phyloP scores from a whole-genome alignment of 2,797 vertebrate species.

The Gymnocypris eckloni region DNA sequence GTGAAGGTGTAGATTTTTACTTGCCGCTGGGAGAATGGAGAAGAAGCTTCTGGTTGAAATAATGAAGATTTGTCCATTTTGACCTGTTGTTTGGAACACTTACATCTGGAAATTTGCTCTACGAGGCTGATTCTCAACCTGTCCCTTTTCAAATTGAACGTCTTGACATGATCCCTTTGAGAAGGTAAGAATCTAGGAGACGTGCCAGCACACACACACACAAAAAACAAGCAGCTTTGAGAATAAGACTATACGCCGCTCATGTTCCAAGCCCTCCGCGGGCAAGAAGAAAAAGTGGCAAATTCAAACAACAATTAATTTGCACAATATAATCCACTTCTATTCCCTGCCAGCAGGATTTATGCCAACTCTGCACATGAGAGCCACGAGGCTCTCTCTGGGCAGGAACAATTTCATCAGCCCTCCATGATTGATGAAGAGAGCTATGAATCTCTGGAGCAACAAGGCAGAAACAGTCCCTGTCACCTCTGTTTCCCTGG shows the following conservation, averaged over 20 bases:
- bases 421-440: slow-evolving; percentile 62
- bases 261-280: slow-evolving; percentile 28
- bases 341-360: slow-evolving; percentile 54
- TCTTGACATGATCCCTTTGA: slow-evolving; percentile 15
- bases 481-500: slow-evolving; percentile 42
- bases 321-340: slow-evolving; percentile 59
- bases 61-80: neutral
- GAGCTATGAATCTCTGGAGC: slow-evolving; percentile 62
- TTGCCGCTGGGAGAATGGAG: neutral
- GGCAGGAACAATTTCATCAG: slow-evolving; percentile 64
- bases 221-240: neutral
- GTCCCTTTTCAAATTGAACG: slow-evolving; percentile 1
- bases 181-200: slow-evolving; percentile 15
- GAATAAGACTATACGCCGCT: slow-evolving; percentile 18
- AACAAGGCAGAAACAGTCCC: slow-evolving; percentile 60
- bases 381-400: slow-evolving; percentile 52
- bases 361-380: slow-evolving; percentile 53
- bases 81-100: slow-evolving; percentile 5
- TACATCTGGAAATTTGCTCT: neutral
- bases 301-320: slow-evolving; percentile 56
- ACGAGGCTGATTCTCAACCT: neutral
- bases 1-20: slow-evolving; percentile 8
- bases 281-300: slow-evolving; percentile 44
- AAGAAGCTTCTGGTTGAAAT: neutral
- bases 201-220: neutral